Base-by-base conservation (phyloP, 2,888 invertebrate species). In the Carcina quercana region DNA sequence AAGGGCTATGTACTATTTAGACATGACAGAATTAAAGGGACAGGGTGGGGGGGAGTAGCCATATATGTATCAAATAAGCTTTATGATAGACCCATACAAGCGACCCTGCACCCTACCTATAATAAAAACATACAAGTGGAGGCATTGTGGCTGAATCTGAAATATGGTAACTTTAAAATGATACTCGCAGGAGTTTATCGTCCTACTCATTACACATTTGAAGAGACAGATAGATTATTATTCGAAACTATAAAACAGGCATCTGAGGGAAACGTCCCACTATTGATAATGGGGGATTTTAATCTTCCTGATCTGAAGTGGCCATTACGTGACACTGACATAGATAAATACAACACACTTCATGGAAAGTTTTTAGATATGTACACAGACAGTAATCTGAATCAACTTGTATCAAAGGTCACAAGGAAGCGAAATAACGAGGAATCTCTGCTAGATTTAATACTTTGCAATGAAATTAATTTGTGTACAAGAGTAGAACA, bases 1-100 rank as follows among this genome's bases (percentile, higher is more conserved):
- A 30, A 30, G 8, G 35, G 31, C 10, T 35, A 35, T 17, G 21
- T 17, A 12, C 21, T 35, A 10, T 35, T 31, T 17, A 15, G 35
- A 28, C 31, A 17, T 10, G 35, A 35, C 13, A 35, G 35, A 31
- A 4, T 13, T 10, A 28, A 14, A 7, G 35, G 35, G 7, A 31
- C n/a, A 7, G 30, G 30, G 10, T 26, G 27, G 31, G 35, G 35
- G n/a, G 35, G 35, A 17, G 35, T 35, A 2, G 35, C 35, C 24
- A 35, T 35, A 10, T 35, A 30, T 15, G 35, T 35, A 10, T 14
- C 31, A 10, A n/a, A 15, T 24, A 14, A 31, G 4, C 15, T 13
- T 14, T 10, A 22, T 10, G 17, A 13, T 14, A 31, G 7, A 2
- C 31, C 30, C 7, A 31, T 35, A n/a, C 22, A 17, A 14, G 31